These are phyloP conservation scores for Telenomus remus DNA, from an alignment of 1,140 invertebrate genomes.

Conservation along the genomic window DNA sequence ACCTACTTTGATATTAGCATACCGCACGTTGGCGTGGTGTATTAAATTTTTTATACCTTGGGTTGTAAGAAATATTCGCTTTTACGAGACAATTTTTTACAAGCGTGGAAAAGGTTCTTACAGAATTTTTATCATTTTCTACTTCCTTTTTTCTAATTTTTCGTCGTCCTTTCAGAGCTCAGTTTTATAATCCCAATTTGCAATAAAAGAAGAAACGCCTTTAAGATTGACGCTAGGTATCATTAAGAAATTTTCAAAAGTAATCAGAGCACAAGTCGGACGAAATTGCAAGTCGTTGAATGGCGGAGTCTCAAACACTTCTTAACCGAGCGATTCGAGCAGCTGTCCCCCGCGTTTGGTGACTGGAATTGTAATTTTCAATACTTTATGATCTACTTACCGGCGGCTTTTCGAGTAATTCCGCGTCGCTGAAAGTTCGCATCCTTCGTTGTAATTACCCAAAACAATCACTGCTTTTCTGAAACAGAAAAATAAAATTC, in stretches of 20 bases:
- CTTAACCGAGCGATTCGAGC: slow-evolving; percentile 54
- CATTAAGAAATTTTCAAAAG: slow-evolving; percentile 48
- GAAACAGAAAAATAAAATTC: slow-evolving; percentile 3
- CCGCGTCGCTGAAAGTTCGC: slow-evolving; percentile 27
- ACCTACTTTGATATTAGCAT: too few relatives aligned
- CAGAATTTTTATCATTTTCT: slow-evolving; percentile 7
- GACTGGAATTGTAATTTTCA: slow-evolving; percentile 59
- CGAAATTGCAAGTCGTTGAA: slow-evolving; percentile 63
- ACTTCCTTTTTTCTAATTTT: slow-evolving; percentile 3
- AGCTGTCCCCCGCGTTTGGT: slow-evolving; percentile 55
- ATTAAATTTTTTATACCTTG: too few relatives aligned
- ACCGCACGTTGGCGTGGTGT: too few relatives aligned
- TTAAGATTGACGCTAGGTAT: slow-evolving; percentile 33
- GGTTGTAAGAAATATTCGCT: background rate
- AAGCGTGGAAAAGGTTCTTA: slow-evolving; percentile 2
- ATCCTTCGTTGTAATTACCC: slow-evolving; percentile 18
- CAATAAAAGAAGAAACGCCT: slow-evolving; percentile 16
- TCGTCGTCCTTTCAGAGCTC: background rate
- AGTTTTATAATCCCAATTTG: slow-evolving; percentile 17
- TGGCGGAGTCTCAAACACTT: slow-evolving; percentile 37
- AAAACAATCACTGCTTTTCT: slow-evolving; percentile 9
- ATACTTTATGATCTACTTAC: background rate
- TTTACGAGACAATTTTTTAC: slow-evolving; percentile 10
- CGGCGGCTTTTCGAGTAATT: background rate
- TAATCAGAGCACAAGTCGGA: slow-evolving; percentile 58